Evolutionary conservation across 2,888 invertebrate species (phyloP), one percentile per base, ranked within the genome.

Genomic region (Apamea epomidion): DNA sequence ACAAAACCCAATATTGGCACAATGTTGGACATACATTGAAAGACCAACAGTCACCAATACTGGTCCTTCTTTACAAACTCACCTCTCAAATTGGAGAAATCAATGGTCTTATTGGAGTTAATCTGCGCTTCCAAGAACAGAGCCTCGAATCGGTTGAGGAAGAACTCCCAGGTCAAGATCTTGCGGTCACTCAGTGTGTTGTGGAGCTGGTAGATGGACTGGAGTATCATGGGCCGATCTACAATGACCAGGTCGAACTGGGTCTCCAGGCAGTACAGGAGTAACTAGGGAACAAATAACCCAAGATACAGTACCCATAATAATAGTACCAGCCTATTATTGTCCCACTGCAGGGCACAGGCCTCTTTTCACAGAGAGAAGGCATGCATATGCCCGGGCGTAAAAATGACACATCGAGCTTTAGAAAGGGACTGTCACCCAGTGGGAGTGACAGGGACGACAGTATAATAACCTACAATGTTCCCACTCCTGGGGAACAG

Each of bases 231-330:
- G 0, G 99, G 99, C 65, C 99, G 98, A 95, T 99, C 99, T 82
- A 99, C 98, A 83, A 99, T 99, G 85, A 99, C 99, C 83, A 99
- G 98, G 97, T 99, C 99, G 97, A 99, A 99, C 97, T 99, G 99
- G 0, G 99, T 98, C 97, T 99, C 99, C 96, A 99, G 96, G 95
- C 99, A 99, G 97, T 98, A 98, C 77, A 99, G 98, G 86, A 99
- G 97, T 80, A 99, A 98, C 98, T 99, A 96, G 65, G 93, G 94
- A 84, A 76, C 25, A 81, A 76, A 45, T 54, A 16, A 10, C 8
- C 4, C 5, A 37, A 29, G n/a, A 60, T 42, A 7, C 6, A 71
- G 32, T 25, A 54, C 25, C 2, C 25, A 32, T 71, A 32, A 51
- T 32, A 71, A 54, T n/a, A n/a, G n/a, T 51, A 29, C 29, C 70